A percentile compares a stretch with the other conserved stretches of the same genome.
Conservation (phyloP, 2,113 vertebrate genomes). For the Pelecanoides urinatrix region DNA sequence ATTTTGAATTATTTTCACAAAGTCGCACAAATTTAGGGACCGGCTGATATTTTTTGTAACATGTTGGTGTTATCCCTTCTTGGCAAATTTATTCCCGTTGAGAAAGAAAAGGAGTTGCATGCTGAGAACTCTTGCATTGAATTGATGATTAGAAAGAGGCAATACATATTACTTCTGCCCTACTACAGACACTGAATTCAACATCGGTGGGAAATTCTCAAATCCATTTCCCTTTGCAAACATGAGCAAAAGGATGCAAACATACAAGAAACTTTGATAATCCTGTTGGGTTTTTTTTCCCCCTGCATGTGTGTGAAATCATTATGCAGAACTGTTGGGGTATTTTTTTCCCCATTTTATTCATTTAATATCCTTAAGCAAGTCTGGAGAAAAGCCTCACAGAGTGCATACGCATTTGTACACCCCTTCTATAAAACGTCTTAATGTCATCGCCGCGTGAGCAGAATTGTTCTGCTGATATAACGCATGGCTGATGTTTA, state of each 20-base stretch:
- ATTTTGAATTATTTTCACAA: conserved; percentile 25
- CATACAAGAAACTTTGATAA: neutral
- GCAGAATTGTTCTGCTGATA: neutral
- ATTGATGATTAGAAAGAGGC: conserved; percentile 6
- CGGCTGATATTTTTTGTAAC: neutral
- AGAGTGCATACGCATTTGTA: neutral
- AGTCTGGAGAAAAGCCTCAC: neutral
- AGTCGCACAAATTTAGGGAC: neutral
- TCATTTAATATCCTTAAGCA: neutral
- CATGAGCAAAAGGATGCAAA: conserved; percentile 1
- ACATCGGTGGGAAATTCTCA: neutral
- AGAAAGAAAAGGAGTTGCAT: conserved; percentile 10
- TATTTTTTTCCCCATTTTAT: neutral
- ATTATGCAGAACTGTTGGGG: neutral
- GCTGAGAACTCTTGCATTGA: conserved; percentile 41
- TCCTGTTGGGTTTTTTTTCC: neutral
- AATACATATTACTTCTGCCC: conserved; percentile 6
- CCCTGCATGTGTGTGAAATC: neutral
- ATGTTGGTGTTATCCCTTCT: conserved; percentile 15
- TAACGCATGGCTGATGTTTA: conserved; percentile 46
- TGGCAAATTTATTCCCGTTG: conserved; percentile 18
- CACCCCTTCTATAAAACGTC: neutral
- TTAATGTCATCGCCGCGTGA: neutral
- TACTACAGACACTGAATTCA: conserved; percentile 4
- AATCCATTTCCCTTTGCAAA: conserved; percentile 28